phyloP scores from a whole-genome alignment of 2,113 vertebrate species.

The Gorsachius goisagi region DNA sequence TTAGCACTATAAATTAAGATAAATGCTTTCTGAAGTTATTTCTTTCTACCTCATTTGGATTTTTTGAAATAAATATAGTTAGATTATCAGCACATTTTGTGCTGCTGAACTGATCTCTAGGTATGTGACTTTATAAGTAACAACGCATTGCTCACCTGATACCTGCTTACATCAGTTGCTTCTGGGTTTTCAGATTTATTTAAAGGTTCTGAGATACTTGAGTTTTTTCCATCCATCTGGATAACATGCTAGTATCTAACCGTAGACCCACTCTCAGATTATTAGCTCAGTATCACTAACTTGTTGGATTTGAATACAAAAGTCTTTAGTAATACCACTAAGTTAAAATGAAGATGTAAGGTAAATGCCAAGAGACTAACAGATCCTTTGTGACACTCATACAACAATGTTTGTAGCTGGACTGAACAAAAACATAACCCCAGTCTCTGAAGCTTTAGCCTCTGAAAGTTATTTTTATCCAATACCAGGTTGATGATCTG shows the following conservation, averaged over 20 bases:
- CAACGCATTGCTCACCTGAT: neutral
- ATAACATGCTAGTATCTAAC: neutral
- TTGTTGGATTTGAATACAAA: neutral
- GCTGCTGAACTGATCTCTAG: neutral
- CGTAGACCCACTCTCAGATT: neutral
- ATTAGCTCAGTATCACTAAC: neutral
- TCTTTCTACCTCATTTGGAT: neutral
- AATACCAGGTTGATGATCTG: neutral
- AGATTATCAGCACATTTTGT: neutral
- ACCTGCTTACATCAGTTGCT: neutral
- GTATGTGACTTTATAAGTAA: neutral
- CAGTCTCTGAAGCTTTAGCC: neutral
- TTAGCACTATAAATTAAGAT: neutral
- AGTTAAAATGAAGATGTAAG: neutral
- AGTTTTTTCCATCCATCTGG: neutral
- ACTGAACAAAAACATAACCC: fast-evolving
- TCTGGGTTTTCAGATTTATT: neutral
- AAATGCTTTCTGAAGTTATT: neutral
- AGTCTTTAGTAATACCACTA: neutral
- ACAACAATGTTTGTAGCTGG: neutral
- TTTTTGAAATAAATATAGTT: neutral
- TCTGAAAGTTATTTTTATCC: neutral
- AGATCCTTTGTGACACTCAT: fast-evolving
- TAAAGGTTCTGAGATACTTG: neutral
- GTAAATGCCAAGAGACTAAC: neutral